Evolutionary conservation across 2,113 vertebrate genomes (phyloP).

Genomic region (Thamnophis sirtalis): DNA sequence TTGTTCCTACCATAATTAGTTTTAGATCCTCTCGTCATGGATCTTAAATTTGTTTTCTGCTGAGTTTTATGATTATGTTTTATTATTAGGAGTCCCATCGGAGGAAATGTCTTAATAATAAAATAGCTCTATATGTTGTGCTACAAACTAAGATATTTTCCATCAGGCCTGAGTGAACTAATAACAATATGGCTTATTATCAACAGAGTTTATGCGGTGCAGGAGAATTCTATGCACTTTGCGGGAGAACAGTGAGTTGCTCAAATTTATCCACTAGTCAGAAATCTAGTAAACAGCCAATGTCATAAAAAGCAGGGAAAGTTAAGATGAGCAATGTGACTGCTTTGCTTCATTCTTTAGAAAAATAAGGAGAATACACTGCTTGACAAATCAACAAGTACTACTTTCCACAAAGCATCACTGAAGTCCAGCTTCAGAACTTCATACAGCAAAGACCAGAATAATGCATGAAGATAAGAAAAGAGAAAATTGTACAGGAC

Average conservation of each 20-base stretch:
- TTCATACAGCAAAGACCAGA: not conserved
- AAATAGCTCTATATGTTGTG: not conserved
- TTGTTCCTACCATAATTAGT: conserved; percentile 10
- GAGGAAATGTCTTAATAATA: not conserved
- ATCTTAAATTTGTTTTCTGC: not conserved
- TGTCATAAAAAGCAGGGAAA: not conserved
- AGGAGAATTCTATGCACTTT: not conserved
- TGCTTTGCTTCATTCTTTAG: not conserved
- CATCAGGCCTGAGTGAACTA: not conserved
- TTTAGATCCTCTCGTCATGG: not conserved
- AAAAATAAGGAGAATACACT: not conserved
- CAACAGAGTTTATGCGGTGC: not conserved
- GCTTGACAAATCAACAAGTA: not conserved
- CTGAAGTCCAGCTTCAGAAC: not conserved
- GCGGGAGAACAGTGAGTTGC: not conserved
- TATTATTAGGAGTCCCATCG: not conserved
- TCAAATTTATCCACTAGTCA: not conserved
- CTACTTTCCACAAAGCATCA: not conserved
- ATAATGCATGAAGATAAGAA: not conserved
- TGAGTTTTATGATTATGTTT: not conserved
- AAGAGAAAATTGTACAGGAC: not conserved
- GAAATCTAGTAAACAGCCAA: not conserved
- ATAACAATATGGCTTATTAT: not conserved
- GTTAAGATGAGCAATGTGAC: not conserved
- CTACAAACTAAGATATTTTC: not conserved